phyloP scores from a whole-genome alignment of 2,888 invertebrate genomes.

The Drosophila anceps region DNA sequence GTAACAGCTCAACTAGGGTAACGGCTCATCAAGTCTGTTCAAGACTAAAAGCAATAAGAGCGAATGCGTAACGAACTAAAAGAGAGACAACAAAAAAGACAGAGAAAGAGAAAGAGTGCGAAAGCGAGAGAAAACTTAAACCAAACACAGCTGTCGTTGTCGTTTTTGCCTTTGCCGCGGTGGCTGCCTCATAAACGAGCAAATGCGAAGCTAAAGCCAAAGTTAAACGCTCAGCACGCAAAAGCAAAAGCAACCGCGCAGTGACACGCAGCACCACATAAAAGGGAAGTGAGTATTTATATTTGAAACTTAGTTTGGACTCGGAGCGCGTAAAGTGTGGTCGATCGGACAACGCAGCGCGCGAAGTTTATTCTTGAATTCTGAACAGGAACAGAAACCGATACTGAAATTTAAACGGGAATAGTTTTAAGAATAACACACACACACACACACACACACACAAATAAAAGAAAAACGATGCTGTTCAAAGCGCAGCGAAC shows the following conservation, averaged over 20 bases:
- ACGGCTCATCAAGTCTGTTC: slow-evolving; percentile 10
- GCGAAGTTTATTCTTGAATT: not conserved
- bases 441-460: no score
- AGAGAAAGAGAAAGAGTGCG: slow-evolving; percentile 7
- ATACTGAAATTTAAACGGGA: not conserved
- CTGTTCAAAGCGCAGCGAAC: slow-evolving; percentile 24
- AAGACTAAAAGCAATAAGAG: slow-evolving; percentile 37
- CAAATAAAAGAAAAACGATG: slow-evolving; percentile 23
- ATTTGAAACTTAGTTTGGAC: slow-evolving; percentile 65
- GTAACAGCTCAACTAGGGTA: slow-evolving; percentile 17
- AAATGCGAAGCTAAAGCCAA: slow-evolving; percentile 62
- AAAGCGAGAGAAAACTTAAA: slow-evolving; percentile 16
- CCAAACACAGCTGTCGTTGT: slow-evolving; percentile 46
- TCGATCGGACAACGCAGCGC: slow-evolving; percentile 32
- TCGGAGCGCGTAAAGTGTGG: slow-evolving; percentile 57
- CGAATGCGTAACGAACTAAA: slow-evolving; percentile 41
- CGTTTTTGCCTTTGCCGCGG: slow-evolving; percentile 9
- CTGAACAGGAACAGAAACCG: slow-evolving; percentile 2
- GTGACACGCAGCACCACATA: slow-evolving; percentile 48
- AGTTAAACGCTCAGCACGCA: slow-evolving; percentile 49
- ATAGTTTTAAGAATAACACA: not conserved
- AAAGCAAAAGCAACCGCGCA: slow-evolving; percentile 25
- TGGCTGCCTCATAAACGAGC: slow-evolving; percentile 15
- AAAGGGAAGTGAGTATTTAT: slow-evolving; percentile 51
- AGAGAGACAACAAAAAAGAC: slow-evolving; percentile 17